Percentiles rank a stretch among this genome's conserved stretches.
Evolutionary conservation across 2,888 invertebrate genomes (phyloP).

Genomic region (Fragum fragum): DNA sequence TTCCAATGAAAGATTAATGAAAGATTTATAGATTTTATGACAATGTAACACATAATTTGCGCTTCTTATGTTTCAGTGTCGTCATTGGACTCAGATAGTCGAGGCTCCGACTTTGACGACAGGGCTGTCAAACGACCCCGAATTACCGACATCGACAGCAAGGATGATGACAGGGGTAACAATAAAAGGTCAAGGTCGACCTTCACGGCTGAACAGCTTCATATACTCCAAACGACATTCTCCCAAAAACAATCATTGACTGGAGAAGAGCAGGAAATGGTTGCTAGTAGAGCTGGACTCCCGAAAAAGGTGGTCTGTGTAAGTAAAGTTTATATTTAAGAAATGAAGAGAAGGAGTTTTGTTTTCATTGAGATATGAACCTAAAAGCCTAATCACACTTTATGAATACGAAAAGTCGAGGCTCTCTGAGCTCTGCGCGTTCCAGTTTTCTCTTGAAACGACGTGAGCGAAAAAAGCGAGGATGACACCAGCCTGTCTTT

Average conservation of each 20-base stretch:
- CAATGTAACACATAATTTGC: no score
- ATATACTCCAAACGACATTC: conserved; percentile 97
- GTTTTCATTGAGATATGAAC: no score
- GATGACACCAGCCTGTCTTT: not conserved
- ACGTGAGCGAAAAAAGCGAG: not conserved
- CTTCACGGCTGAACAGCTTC: conserved; percentile 98
- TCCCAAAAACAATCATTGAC: conserved; percentile 99
- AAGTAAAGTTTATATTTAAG: no score
- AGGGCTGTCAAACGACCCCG: conserved; percentile 1
- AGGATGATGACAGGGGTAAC: conserved; percentile 17
- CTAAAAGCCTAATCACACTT: no score
- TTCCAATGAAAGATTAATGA: no score
- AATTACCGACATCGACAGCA: not conserved
- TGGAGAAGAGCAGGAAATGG: conserved; percentile 98
- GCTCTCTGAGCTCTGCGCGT: not conserved
- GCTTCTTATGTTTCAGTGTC: no score
- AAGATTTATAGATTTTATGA: no score
- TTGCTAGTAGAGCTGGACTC: conserved; percentile 96
- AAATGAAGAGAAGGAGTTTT: no score
- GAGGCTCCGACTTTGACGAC: conserved; percentile 32
- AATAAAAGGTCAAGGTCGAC: conserved; percentile 97
- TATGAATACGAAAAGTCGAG: no score
- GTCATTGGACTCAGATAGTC: conserved; percentile 55
- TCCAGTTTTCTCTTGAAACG: not conserved
- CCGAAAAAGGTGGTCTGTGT: conserved; percentile 50